A percentile compares a stretch with the other conserved stretches of the same genome.
phyloP scores from a whole-genome alignment of 2,888 invertebrate species.

The Drosophila mulleri region DNA sequence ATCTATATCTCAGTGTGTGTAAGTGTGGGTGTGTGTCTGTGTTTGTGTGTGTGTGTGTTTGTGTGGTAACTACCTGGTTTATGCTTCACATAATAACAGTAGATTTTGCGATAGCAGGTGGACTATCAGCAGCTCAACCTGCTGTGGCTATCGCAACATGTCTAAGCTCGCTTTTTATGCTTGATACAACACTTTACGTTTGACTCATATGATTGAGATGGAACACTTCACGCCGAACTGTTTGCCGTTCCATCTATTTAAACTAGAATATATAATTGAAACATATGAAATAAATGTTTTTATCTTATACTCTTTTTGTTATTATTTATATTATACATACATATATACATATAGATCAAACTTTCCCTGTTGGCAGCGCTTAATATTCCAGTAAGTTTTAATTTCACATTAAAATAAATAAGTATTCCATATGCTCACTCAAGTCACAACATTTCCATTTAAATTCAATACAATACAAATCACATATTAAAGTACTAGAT shows the following conservation, averaged over 20 bases:
- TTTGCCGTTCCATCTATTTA: too few relatives aligned
- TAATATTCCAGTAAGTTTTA: too few relatives aligned
- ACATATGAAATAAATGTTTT: too few relatives aligned
- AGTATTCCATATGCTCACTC: too few relatives aligned
- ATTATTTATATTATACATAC: too few relatives aligned
- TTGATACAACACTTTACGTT: neutral
- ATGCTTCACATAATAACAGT: conserved; percentile 22
- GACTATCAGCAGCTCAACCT: conserved; percentile 1
- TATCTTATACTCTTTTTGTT: too few relatives aligned
- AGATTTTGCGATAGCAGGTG: neutral
- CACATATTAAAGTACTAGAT: neutral
- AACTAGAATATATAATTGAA: too few relatives aligned
- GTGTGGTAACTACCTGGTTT: conserved; percentile 22
- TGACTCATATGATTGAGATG: neutral
- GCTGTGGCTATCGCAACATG: neutral
- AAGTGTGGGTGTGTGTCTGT: conserved; percentile 6
- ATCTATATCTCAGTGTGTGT: conserved; percentile 10
- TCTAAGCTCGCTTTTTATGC: neutral
- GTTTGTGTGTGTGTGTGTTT: conserved; percentile 5
- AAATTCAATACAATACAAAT: neutral
- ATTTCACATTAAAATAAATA: too few relatives aligned
- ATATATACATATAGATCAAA: too few relatives aligned
- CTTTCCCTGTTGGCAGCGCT: too few relatives aligned
- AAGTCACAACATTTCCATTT: neutral
- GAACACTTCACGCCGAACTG: neutral